Evolutionary conservation across 2,888 invertebrate genomes (phyloP).

Genomic region (Sphinx pinastri): DNA sequence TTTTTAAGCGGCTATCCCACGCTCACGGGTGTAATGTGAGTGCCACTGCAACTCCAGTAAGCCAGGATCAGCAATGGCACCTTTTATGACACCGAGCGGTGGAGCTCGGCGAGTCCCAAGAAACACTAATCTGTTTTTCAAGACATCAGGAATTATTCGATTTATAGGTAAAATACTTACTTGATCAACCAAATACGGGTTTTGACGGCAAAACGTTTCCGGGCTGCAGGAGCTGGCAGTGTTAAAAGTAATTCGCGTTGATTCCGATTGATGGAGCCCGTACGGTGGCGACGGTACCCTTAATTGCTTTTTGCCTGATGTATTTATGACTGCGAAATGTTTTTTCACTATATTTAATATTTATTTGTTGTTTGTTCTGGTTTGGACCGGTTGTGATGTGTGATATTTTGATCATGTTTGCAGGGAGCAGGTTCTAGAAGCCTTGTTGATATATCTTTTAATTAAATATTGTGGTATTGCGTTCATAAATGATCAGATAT

Average conservation of each 20-base stretch:
- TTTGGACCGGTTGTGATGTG: slow-evolving; percentile 6
- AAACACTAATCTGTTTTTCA: too few relatives aligned
- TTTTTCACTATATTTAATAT: slow-evolving; percentile 35
- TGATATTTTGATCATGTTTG: neutral
- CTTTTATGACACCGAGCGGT: too few relatives aligned
- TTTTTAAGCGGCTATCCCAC: too few relatives aligned
- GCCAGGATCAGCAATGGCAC: too few relatives aligned
- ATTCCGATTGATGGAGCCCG: slow-evolving; percentile 59
- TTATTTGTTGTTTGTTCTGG: slow-evolving; percentile 9
- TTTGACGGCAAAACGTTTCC: neutral
- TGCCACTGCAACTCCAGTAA: too few relatives aligned
- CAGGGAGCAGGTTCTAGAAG: neutral
- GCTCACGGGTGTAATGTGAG: too few relatives aligned
- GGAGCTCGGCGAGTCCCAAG: too few relatives aligned
- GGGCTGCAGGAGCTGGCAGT: slow-evolving; percentile 28
- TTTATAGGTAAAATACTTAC: too few relatives aligned
- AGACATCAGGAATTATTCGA: too few relatives aligned
- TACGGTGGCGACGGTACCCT: slow-evolving; percentile 56
- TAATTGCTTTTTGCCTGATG: slow-evolving; percentile 58
- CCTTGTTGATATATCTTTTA: neutral
- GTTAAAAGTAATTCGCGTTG: slow-evolving; percentile 59
- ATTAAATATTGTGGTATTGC: neutral
- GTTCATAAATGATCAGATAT: neutral
- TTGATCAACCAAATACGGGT: too few relatives aligned
- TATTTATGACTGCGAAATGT: slow-evolving; percentile 39